Percentiles rank a stretch among this genome's conserved stretches.
phyloP scores from a whole-genome alignment of 2,888 invertebrate genomes.

The Coenonympha glycerion region DNA sequence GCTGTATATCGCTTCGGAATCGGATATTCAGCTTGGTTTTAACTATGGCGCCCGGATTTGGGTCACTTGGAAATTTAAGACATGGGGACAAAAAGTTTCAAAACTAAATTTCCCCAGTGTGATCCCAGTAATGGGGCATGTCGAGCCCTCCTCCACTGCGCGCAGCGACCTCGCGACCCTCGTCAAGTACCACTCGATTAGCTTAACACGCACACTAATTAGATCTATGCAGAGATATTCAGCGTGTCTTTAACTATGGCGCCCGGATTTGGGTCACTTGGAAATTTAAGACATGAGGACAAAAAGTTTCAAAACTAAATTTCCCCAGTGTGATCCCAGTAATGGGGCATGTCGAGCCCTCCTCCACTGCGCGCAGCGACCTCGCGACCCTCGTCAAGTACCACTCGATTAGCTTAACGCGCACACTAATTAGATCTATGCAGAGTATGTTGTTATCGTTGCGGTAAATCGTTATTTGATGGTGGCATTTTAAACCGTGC shows the following conservation, averaged over 20 bases:
- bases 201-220: slow-evolving; percentile 62
- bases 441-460: slow-evolving; percentile 10
- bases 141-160: slow-evolving; percentile 46
- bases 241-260: no score
- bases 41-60: no score
- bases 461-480: slow-evolving; percentile 20
- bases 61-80: no score
- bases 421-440: slow-evolving; percentile 54
- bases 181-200: slow-evolving; percentile 70
- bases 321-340: not conserved
- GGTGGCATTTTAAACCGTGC: not conserved
- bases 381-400: slow-evolving; percentile 69
- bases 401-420: slow-evolving; percentile 68
- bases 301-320: slow-evolving; percentile 2
- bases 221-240: no score
- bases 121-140: slow-evolving; percentile 47
- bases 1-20: no score
- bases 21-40: no score
- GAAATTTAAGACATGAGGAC: no score
- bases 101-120: slow-evolving; percentile 1
- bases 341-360: slow-evolving; percentile 59
- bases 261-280: no score
- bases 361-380: slow-evolving; percentile 49
- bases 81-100: not conserved
- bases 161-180: slow-evolving; percentile 65